Percentiles rank a stretch among this genome's conserved stretches.
These are phyloP conservation scores for Myzus persicae DNA, from an alignment of 1,140 invertebrate genomes.

Conservation along the genomic window DNA sequence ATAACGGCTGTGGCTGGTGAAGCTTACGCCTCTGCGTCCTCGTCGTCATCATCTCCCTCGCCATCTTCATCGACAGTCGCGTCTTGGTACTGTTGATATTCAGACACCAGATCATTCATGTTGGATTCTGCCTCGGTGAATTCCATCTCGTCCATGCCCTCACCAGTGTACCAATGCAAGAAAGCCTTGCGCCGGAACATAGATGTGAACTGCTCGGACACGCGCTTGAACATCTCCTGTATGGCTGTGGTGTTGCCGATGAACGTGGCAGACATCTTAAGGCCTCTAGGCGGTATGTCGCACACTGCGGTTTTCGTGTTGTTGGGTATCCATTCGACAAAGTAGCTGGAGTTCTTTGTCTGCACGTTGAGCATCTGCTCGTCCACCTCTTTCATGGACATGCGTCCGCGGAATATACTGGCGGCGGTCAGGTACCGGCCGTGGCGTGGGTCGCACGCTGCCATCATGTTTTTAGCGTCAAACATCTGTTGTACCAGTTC, in stretches of 20 bases:
- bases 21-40: conserved; percentile 60
- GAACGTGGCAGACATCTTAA: neutral
- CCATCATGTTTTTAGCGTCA: conserved; percentile 77
- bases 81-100: conserved; percentile 67
- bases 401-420: neutral
- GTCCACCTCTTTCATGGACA: conserved; percentile 4
- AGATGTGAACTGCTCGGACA: neutral
- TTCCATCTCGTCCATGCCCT: no score
- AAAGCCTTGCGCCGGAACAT: neutral
- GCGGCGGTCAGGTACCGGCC: neutral
- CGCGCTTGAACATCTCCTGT: neutral
- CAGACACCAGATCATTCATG: conserved; percentile 68
- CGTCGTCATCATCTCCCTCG: conserved; percentile 68
- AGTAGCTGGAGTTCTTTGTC: no score
- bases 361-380: no score
- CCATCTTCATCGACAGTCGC: conserved; percentile 74
- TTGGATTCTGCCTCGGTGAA: no score
- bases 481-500: conserved; percentile 67
- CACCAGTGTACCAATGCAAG: no score
- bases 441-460: conserved; percentile 71
- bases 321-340: no score
- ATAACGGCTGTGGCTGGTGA: no score
- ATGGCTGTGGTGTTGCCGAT: neutral
- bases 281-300: neutral
- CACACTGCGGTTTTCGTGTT: no score